Evolutionary conservation across 1,140 invertebrate genomes (phyloP), one percentile per base, ranked within the genome.

Genomic region (Nixonia krombeini): DNA sequence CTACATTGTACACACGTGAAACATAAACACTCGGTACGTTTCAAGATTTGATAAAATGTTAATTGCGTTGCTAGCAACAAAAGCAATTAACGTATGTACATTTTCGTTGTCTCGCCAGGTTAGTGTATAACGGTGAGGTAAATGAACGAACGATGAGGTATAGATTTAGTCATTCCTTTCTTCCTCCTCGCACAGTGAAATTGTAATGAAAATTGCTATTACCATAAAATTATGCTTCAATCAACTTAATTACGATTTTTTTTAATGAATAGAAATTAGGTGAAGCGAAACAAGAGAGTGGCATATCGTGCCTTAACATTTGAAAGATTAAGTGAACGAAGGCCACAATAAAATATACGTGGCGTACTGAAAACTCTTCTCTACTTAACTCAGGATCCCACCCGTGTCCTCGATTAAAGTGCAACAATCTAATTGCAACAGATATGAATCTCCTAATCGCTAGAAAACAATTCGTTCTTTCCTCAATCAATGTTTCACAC

Each of bases 391-490:
- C 40, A 15, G 16, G 10, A 52, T 58, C 49, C 58, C 46, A 66
- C 38, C 63, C 40, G 31, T 40, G 45, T 26, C 16, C 35, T 55
- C 63, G 59, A 52, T 66, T 66, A 59, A 66, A 66, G 9, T 16
- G 31, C 40, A 55, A 55, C 63, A 53, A 59, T 59, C 63, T 66
- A 66, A 66, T 66, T 66, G 58, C 33, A 40, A 50, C 45, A 66
- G 63, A 66, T 66, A 45, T 51, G 56, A 59, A 66, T 66, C 63
- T 66, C 18, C 56, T 66, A 66, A 66, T 66, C 63, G 56, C 21
- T 56, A 59, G 56, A 58, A 59, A 66, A 66, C 55, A 13, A 38
- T 31, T 35, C 25, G 16, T 55, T 66, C 9, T 33, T 33, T 42
- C 42, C 21, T 55, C 31, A 33, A 4, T 33, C 31, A 9, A 29